Percentiles rank a stretch among this genome's conserved stretches.
Evolutionary conservation across 2,113 vertebrate species (phyloP).

Genomic region (Pyrgilauda ruficollis): DNA sequence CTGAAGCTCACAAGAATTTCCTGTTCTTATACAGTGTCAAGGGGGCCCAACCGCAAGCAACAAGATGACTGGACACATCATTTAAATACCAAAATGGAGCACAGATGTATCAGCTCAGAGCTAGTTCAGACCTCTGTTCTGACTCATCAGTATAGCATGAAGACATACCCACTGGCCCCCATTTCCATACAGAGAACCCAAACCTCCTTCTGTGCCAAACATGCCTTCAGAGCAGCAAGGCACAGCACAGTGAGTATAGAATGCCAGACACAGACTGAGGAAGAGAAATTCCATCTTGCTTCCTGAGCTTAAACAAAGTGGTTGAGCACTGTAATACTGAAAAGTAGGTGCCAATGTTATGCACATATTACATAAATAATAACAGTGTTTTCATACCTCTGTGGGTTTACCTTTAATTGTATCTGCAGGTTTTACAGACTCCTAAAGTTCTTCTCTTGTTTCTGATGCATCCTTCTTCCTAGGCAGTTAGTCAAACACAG

Average conservation of each 20-base stretch:
- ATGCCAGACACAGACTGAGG: background rate
- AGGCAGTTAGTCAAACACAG: background rate
- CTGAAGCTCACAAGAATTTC: background rate
- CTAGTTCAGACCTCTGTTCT: background rate
- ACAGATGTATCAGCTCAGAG: background rate
- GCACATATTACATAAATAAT: background rate
- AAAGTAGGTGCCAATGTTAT: background rate
- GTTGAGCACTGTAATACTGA: background rate
- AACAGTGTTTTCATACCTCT: background rate
- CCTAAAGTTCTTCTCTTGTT: background rate
- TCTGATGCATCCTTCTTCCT: background rate
- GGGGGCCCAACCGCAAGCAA: background rate
- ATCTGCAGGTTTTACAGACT: background rate
- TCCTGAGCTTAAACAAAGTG: background rate
- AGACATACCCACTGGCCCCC: background rate
- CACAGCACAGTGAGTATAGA: background rate
- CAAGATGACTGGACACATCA: background rate
- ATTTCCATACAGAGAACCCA: background rate
- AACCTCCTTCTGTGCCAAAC: background rate
- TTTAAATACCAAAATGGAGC: background rate
- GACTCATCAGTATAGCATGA: background rate
- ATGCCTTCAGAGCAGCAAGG: background rate
- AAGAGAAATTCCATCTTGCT: background rate
- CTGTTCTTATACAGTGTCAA: background rate
- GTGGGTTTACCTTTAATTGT: slow-evolving; percentile 11